Conservation (phyloP, 2,888 invertebrate species). For the Lobophora halterata region DNA sequence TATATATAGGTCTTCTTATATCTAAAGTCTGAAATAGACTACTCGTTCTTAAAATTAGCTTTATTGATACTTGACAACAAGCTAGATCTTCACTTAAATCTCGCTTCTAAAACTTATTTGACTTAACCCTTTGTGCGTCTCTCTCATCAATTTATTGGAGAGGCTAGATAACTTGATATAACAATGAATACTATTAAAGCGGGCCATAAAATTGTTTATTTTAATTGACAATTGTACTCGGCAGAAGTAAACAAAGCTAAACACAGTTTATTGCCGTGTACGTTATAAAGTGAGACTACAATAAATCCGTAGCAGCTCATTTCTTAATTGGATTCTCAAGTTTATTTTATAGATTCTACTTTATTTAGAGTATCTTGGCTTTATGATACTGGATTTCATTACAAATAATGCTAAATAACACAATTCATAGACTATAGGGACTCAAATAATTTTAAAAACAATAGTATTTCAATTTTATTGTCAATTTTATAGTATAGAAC, state of each 20-base stretch:
- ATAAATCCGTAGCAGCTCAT: conserved; percentile 69
- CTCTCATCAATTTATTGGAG: no score
- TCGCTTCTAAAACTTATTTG: no score
- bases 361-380: conserved; percentile 60
- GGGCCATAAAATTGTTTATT: conserved; percentile 10
- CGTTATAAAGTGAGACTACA: conserved; percentile 62
- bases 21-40: no score
- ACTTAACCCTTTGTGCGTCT: no score
- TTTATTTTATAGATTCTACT: conserved; percentile 71
- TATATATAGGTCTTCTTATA: no score
- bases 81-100: no score
- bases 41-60: no score
- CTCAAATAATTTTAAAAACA: no score
- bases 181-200: neutral
- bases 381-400: conserved; percentile 64
- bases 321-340: conserved; percentile 76
- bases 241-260: conserved; percentile 24
- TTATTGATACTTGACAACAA: no score
- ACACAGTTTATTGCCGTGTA: conserved; percentile 59
- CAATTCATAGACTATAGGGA: neutral
- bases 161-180: no score
- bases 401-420: conserved; percentile 23
- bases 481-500: no score
- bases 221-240: conserved; percentile 15
- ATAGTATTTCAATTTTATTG: no score